Percentiles rank a stretch among this genome's conserved stretches.
Conservation (phyloP, 2,797 vertebrate species). For the Eulemur rubriventer region DNA sequence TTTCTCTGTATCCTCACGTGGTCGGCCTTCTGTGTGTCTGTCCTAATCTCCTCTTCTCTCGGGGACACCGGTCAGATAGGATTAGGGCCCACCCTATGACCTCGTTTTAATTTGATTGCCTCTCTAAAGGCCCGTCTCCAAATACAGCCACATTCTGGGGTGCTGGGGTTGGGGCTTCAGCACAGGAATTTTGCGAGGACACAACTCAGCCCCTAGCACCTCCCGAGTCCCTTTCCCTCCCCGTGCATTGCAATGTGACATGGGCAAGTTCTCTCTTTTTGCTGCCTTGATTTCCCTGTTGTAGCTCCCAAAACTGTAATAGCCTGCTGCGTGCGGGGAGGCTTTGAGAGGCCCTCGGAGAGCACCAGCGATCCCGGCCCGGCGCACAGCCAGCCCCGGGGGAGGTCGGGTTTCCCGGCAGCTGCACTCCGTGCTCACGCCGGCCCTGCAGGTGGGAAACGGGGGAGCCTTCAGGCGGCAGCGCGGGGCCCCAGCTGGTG, state of each 20-base stretch:
- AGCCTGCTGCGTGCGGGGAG: accelerated
- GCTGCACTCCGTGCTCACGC: background rate
- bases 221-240: accelerated
- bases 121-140: background rate
- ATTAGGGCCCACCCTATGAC: background rate
- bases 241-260: accelerated
- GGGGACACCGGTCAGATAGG: accelerated
- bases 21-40: background rate
- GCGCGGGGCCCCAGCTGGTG: accelerated
- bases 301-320: accelerated
- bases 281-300: background rate
- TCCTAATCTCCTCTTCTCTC: background rate
- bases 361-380: accelerated
- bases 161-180: background rate
- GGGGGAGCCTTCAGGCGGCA: background rate
- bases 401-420: accelerated
- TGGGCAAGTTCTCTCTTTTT: accelerated
- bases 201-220: accelerated
- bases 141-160: background rate
- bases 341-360: background rate
- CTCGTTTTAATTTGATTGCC: background rate
- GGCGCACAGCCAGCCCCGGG: background rate
- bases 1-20: accelerated
- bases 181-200: accelerated
- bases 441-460: background rate